Evolutionary conservation across 2,888 invertebrate genomes (phyloP).

Genomic region (Coleophora flavipennella): DNA sequence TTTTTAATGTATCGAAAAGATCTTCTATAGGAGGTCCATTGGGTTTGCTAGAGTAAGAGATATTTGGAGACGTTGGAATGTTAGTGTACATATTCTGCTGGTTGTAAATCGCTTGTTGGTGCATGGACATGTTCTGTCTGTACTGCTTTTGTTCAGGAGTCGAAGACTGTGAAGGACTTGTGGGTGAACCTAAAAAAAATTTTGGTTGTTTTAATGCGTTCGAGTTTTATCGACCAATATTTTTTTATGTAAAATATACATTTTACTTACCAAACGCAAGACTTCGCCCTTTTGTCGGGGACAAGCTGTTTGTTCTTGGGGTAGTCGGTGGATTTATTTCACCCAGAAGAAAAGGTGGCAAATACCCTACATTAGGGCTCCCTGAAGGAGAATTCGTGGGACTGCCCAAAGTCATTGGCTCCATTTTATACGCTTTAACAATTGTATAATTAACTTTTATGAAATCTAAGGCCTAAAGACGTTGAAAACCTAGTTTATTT

Average conservation of each 20-base stretch:
- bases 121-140: slow-evolving; percentile 60
- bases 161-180: slow-evolving; percentile 56
- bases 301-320: slow-evolving; percentile 72
- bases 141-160: slow-evolving; percentile 63
- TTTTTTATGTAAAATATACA: not conserved
- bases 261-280: slow-evolving; percentile 71
- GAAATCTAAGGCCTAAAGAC: too few relatives aligned
- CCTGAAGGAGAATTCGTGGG: slow-evolving; percentile 81
- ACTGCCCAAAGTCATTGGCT: slow-evolving; percentile 88
- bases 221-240: not conserved
- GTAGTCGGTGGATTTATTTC: slow-evolving; percentile 75
- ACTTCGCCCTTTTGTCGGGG: slow-evolving; percentile 71
- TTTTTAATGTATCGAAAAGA: slow-evolving; percentile 76
- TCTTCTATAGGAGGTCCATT: slow-evolving; percentile 80
- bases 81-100: slow-evolving; percentile 45
- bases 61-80: slow-evolving; percentile 42
- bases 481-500: too few relatives aligned
- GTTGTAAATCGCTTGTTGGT: slow-evolving; percentile 65
- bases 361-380: slow-evolving; percentile 77
- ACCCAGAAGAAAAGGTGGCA: slow-evolving; percentile 85
- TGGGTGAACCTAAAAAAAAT: slow-evolving; percentile 44
- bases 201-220: not conserved
- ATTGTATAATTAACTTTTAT: too few relatives aligned
- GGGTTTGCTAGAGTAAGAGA: slow-evolving; percentile 67
- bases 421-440: slow-evolving; percentile 73